Evolutionary conservation across 2,797 vertebrate genomes (phyloP).

Genomic region (Chromis chromis): DNA sequence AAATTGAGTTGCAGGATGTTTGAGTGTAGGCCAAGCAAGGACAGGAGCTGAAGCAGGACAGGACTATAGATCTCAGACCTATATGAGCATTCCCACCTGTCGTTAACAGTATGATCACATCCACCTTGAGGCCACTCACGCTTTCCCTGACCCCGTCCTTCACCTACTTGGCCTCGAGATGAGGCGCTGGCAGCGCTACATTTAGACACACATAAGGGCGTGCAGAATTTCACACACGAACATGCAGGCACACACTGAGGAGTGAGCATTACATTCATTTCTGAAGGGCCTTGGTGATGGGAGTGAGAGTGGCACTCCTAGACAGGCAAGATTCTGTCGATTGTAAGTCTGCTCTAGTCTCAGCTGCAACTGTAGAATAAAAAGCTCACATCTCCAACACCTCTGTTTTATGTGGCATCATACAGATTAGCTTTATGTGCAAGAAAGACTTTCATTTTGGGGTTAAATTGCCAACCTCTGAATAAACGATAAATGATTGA

Average conservation of each 20-base stretch:
- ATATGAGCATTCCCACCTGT: constrained; percentile 8
- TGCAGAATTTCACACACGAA: constrained; percentile 16
- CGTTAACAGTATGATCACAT: constrained; percentile 69
- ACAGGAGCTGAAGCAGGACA: constrained; percentile 38
- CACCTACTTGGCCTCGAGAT: constrained; percentile 63
- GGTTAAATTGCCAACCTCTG: no score
- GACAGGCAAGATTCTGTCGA: constrained; percentile 46
- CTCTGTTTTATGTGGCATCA: neutral
- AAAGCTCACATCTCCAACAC: neutral
- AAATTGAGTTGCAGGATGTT: constrained; percentile 17
- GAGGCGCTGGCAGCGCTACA: constrained; percentile 50
- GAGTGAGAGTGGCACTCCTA: constrained; percentile 19
- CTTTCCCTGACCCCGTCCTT: constrained; percentile 64
- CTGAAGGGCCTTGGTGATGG: constrained; percentile 43
- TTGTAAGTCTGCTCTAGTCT: constrained; percentile 26
- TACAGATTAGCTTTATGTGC: neutral
- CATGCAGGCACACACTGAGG: constrained; percentile 1
- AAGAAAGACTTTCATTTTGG: neutral
- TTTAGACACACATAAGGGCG: constrained; percentile 38
- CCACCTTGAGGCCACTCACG: constrained; percentile 41
- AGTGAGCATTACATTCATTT: constrained; percentile 44
- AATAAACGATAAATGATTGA: no score
- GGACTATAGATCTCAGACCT: constrained; percentile 41
- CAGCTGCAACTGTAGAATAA: constrained; percentile 16
- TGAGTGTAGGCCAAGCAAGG: constrained; percentile 31